Conservation (phyloP, 2,113 vertebrate species). For the Centropus bengalensis region DNA sequence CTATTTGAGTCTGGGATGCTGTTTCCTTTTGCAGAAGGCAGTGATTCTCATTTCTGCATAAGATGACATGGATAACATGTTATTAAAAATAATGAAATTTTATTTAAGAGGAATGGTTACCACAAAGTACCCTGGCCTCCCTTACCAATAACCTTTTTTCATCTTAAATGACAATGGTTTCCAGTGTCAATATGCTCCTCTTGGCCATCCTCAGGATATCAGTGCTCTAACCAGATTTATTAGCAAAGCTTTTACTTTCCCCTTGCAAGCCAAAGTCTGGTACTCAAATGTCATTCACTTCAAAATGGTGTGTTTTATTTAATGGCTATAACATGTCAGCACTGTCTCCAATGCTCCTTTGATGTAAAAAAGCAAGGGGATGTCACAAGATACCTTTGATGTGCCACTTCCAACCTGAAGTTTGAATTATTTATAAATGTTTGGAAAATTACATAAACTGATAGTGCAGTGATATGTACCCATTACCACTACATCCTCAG, state of each 20-base stretch:
- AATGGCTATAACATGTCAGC: slow-evolving; percentile 29
- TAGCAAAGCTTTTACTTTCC: neutral
- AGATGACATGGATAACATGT: neutral
- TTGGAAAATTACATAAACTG: slow-evolving; percentile 1
- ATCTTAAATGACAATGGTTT: slow-evolving; percentile 4
- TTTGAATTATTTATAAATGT: slow-evolving; percentile 32
- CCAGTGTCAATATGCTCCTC: neutral
- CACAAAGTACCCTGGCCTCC: neutral
- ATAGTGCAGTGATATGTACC: neutral
- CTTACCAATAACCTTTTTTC: neutral
- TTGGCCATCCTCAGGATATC: neutral
- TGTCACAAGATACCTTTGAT: neutral
- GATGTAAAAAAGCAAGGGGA: neutral
- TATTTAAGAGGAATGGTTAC: neutral
- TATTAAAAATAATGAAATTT: slow-evolving; percentile 2
- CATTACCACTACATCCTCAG: neutral
- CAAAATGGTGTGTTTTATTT: slow-evolving; percentile 59
- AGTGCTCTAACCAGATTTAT: neutral
- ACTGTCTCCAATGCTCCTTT: neutral
- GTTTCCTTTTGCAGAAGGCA: neutral
- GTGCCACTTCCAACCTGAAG: neutral
- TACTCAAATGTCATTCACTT: neutral
- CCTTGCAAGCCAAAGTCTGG: neutral
- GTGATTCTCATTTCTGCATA: neutral
- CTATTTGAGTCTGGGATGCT: neutral